These are phyloP conservation scores for Odontophorus gujanensis DNA, from an alignment of 2,113 vertebrate genomes.

Conservation along the genomic window DNA sequence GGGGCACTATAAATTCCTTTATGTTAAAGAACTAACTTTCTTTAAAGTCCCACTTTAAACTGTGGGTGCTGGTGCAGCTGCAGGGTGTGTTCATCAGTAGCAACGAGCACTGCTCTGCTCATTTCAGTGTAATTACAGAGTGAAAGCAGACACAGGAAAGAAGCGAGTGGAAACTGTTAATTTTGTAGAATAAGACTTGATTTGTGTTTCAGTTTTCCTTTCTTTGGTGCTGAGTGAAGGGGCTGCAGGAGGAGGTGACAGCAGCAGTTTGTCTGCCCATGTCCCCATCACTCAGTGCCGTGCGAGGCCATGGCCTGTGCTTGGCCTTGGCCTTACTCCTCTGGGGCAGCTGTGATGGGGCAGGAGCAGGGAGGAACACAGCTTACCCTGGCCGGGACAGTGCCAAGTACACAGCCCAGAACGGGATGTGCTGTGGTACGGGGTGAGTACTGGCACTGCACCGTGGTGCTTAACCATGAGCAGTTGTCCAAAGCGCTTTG, in stretches of 20 bases:
- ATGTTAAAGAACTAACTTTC: constrained; percentile 31
- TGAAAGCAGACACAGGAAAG: constrained; percentile 23
- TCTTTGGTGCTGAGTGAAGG: not conserved
- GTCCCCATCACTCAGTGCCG: not conserved
- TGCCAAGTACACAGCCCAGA: not conserved
- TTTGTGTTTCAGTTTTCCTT: constrained; percentile 52
- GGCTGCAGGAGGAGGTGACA: constrained; percentile 20
- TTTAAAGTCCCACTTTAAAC: constrained; percentile 38
- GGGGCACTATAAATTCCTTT: constrained; percentile 33
- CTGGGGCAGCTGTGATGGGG: not conserved
- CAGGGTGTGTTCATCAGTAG: constrained; percentile 57
- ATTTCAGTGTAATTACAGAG: constrained; percentile 51
- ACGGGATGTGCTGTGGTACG: not conserved
- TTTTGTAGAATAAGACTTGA: constrained; percentile 46
- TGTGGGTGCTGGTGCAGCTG: constrained; percentile 34
- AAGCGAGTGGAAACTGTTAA: constrained; percentile 51
- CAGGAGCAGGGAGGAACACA: not conserved
- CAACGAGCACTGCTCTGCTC: constrained; percentile 9
- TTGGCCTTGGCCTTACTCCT: not conserved
- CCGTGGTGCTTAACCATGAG: not conserved
- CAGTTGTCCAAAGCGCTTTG: not conserved
- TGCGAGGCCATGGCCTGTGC: not conserved
- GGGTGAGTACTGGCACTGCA: not conserved
- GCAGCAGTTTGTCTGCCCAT: not conserved
- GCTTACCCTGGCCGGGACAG: not conserved